phyloP scores from a whole-genome alignment of 2,797 vertebrate species.

The Borostomias antarcticus region DNA sequence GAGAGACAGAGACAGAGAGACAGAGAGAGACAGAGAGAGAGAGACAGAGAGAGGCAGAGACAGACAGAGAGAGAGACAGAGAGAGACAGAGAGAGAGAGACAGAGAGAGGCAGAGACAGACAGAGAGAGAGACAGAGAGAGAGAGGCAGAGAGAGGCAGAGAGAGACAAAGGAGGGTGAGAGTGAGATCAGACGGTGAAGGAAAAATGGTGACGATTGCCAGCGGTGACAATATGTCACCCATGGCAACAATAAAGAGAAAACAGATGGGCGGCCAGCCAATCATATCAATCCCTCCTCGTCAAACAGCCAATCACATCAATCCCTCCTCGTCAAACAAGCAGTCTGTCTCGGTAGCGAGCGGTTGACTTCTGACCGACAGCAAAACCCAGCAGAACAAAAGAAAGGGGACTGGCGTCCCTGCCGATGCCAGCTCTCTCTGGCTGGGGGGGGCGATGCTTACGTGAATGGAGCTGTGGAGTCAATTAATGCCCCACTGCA shows the following conservation, averaged over 20 bases:
- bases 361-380: slow-evolving; percentile 26
- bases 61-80: not conserved
- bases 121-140: not conserved
- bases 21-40: slow-evolving; percentile 33
- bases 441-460: slow-evolving; percentile 5
- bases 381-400: slow-evolving; percentile 35
- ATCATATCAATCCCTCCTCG: slow-evolving; percentile 33
- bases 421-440: slow-evolving; percentile 1
- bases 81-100: not conserved
- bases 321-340: not conserved
- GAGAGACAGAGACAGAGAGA: not conserved
- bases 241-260: slow-evolving; percentile 56
- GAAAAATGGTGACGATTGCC: slow-evolving; percentile 30
- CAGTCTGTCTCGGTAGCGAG: slow-evolving; percentile 20
- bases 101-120: slow-evolving; percentile 5
- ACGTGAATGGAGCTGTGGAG: slow-evolving; percentile 41
- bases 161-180: slow-evolving; percentile 59
- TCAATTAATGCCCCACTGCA: slow-evolving; percentile 31
- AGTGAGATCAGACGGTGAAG: slow-evolving; percentile 39
- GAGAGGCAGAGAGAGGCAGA: slow-evolving; percentile 21
- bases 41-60: slow-evolving; percentile 15
- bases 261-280: slow-evolving; percentile 36
- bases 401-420: slow-evolving; percentile 46
- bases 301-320: slow-evolving; percentile 44
- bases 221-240: slow-evolving; percentile 60